Percentiles rank a stretch among this genome's conserved stretches.
These are phyloP conservation scores for Eilema griseolum DNA, from an alignment of 2,888 invertebrate genomes.

Conservation along the genomic window DNA sequence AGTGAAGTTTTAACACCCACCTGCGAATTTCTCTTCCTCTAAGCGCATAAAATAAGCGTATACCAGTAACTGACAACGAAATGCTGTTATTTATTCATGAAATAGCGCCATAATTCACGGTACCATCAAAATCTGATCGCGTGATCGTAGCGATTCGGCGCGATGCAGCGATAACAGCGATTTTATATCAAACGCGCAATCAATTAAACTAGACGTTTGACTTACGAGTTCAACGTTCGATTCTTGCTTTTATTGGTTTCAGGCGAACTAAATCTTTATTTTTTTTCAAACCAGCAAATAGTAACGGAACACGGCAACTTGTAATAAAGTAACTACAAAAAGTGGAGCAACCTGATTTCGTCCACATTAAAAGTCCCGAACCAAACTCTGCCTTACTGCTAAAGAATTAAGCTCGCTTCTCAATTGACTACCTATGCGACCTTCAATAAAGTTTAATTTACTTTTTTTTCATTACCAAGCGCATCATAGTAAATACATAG, in stretches of 20 bases:
- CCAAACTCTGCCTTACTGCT: constrained; percentile 20
- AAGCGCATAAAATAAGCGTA: constrained; percentile 32
- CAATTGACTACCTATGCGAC: constrained; percentile 39
- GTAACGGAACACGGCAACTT: constrained; percentile 39
- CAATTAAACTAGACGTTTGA: constrained; percentile 56
- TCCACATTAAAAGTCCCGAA: constrained; percentile 14
- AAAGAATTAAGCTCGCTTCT: constrained; percentile 36
- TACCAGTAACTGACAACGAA: constrained; percentile 20
- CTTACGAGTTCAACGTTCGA: constrained; percentile 43
- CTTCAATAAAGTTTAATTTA: constrained; percentile 65
- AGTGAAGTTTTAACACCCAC: neutral
- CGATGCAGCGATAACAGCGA: constrained; percentile 53
- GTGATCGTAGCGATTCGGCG: constrained; percentile 56
- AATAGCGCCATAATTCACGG: constrained; percentile 52
- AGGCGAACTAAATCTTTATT: constrained; percentile 24
- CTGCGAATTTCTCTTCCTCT: constrained; percentile 7
- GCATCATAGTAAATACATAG: constrained; percentile 83
- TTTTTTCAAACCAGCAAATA: constrained; percentile 33
- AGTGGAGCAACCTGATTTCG: constrained; percentile 61
- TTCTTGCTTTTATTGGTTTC: constrained; percentile 46
- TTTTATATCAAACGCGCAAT: constrained; percentile 57
- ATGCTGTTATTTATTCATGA: constrained; percentile 47
- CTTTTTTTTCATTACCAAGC: constrained; percentile 77
- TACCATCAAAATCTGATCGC: constrained; percentile 56
- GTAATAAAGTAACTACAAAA: constrained; percentile 39